Conservation (phyloP, 1,140 invertebrate genomes). For the Sipha flava region DNA sequence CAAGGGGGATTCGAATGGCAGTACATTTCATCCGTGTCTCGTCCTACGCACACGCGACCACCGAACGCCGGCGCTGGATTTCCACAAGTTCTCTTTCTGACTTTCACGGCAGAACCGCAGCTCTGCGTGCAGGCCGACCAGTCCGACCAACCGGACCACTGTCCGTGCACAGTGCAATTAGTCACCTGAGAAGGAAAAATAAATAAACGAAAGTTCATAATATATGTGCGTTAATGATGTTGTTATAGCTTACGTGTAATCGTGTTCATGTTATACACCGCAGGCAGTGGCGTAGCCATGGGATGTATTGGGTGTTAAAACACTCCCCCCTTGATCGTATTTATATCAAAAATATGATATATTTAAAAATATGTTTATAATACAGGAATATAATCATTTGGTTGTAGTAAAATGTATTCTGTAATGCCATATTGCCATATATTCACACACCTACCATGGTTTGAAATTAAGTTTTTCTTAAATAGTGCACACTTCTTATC, state of each 20-base stretch:
- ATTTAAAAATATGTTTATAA: too few species aligned
- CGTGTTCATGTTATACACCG: neutral
- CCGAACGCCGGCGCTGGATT: conserved; percentile 74
- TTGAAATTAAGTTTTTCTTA: too few species aligned
- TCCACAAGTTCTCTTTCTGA: conserved; percentile 64
- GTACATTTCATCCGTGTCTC: conserved; percentile 64
- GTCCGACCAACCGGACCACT: conserved; percentile 77
- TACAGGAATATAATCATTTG: too few species aligned
- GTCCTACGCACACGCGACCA: conserved; percentile 72
- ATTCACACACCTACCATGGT: too few species aligned
- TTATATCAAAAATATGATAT: too few species aligned
- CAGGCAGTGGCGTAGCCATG: too few species aligned
- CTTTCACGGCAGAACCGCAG: conserved; percentile 71
- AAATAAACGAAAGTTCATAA: neutral
- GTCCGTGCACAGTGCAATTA: conserved; percentile 75
- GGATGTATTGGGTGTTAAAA: too few species aligned
- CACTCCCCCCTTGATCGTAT: too few species aligned
- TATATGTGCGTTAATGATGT: neutral
- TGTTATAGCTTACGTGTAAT: neutral
- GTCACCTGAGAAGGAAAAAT: conserved; percentile 46
- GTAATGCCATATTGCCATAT: too few species aligned
- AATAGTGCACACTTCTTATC: too few species aligned
- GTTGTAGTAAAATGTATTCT: too few species aligned
- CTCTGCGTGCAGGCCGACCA: conserved; percentile 77
- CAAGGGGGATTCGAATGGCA: conserved; percentile 72